Percentiles rank a stretch among this genome's conserved stretches.
Evolutionary conservation across 2,113 vertebrate genomes (phyloP).

Genomic region (Antechinus stuartii): DNA sequence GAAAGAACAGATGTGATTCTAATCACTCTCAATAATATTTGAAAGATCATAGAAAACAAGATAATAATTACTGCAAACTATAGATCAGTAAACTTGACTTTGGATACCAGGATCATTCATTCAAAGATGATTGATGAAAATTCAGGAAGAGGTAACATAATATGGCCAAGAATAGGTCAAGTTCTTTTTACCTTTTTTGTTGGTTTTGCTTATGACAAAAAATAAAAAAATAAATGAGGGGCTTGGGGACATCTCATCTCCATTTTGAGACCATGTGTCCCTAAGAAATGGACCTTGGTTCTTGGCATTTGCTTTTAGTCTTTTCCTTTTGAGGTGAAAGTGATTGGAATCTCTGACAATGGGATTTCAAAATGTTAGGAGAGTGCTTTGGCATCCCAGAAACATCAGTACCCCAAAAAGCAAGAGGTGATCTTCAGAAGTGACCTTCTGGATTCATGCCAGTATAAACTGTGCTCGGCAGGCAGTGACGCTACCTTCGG

Average conservation of each 20-base stretch:
- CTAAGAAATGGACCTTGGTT: background rate
- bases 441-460: background rate
- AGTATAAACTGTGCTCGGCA: background rate
- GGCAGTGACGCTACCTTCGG: background rate
- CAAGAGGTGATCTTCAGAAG: background rate
- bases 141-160: background rate
- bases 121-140: background rate
- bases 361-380: background rate
- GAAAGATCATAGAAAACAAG: background rate
- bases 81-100: background rate
- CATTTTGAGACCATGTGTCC: background rate
- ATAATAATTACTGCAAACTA: background rate
- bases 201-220: background rate
- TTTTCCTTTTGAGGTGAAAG: background rate
- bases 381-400: background rate
- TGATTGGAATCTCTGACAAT: background rate
- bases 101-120: background rate
- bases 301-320: background rate
- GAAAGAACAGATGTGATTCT: background rate
- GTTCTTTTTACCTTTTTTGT: background rate
- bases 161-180: background rate
- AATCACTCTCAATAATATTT: background rate
- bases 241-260: background rate
- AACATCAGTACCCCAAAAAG: background rate
- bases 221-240: background rate